Base-by-base conservation (phyloP, 2,113 vertebrate species). In the Ibidorhyncha struthersii region DNA sequence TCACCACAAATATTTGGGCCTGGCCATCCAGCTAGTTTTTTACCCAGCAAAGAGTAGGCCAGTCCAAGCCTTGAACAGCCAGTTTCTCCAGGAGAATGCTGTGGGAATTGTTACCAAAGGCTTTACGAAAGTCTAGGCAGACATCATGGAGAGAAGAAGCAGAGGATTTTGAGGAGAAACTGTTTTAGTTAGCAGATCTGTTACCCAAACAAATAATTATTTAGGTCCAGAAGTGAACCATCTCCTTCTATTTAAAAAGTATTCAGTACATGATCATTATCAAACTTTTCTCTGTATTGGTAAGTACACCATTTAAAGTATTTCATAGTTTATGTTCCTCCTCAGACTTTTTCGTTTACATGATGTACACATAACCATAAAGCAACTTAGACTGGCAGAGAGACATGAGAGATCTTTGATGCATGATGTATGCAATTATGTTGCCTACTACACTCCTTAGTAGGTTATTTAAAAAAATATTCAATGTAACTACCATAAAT, bases 321-420 rank as follows among this genome's bases (percentile, higher is more conserved):
- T 66, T 81, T 79, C 9, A 20, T 53, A 55, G 7, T 61, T 82
- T 40, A 18, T 41, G 40, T 41, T 62, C 12, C 5, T 91, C 90
- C 50, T 76, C 9, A 29, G 52, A 30, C 3, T 27, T 18, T n/a
- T 18, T 81, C 36, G 12, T 3, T 76, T 80, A 29, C 3, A 15
- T 59, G 1, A 6, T 6, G 5, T 65, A 41, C 14, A 18, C 2
- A 21, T 38, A 50, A 49, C 5, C 13, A 27, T 63, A 76, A 86
- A 63, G 8, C 3, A 78, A 9, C 1, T 34, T 29, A 13, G 0
- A 15, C 9, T 56, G 27, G 2, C 21, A 20, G 6, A 14, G 10
- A 58, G 7, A n/a, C n/a, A 12, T 10, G 8, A 13, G 10, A 38
- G 8, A 7, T 72, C 58, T 90, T 69, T 61, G 14, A 71, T 10